phyloP scores from a whole-genome alignment of 2,113 vertebrate genomes.

The Otus sunia region DNA sequence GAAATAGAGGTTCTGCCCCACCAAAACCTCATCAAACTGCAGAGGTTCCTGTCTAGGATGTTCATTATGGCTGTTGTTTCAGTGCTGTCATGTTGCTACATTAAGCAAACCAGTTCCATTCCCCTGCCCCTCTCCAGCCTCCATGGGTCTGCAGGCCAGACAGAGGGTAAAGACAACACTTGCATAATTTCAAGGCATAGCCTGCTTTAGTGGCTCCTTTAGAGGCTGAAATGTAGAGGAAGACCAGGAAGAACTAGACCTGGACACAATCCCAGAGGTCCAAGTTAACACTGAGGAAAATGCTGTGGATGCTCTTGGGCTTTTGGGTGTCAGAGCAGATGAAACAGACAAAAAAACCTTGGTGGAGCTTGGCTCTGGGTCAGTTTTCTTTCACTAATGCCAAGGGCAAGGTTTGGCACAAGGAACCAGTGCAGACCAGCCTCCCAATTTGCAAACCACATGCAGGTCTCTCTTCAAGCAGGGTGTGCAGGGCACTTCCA shows the following conservation, averaged over 20 bases:
- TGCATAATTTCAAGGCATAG: not conserved
- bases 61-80: not conserved
- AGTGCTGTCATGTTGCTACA: not conserved
- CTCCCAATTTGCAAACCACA: not conserved
- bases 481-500: not conserved
- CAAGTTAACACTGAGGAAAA: not conserved
- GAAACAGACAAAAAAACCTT: not conserved
- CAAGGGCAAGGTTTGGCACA: not conserved
- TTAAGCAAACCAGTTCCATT: not conserved
- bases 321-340: not conserved
- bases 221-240: not conserved
- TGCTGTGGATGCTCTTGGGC: not conserved
- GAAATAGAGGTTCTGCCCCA: not conserved
- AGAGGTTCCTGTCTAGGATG: not conserved
- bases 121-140: not conserved
- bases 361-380: not conserved
- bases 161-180: not conserved
- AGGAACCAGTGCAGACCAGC: not conserved
- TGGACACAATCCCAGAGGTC: not conserved
- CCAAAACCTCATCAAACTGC: not conserved
- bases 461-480: not conserved
- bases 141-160: not conserved
- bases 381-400: not conserved
- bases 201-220: not conserved
- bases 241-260: not conserved